Conservation (phyloP, 2,797 vertebrate species). For the Rhyacichthys aspro region DNA sequence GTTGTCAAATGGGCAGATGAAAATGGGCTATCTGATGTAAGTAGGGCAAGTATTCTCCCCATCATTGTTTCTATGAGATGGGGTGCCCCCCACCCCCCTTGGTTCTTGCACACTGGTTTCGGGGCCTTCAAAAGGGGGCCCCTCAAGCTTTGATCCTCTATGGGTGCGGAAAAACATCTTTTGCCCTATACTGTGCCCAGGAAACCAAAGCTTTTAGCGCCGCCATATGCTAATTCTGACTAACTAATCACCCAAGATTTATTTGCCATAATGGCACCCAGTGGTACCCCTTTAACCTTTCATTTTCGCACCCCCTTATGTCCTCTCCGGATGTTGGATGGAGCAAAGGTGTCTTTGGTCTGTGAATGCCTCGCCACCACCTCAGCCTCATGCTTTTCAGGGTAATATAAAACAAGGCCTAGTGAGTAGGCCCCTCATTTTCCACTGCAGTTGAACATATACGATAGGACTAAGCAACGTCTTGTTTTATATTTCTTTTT, state of each 20-base stretch:
- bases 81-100: constrained; percentile 78
- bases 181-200: constrained; percentile 82
- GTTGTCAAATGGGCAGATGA: constrained; percentile 52
- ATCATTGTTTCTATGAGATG: constrained; percentile 80
- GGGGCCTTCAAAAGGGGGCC: constrained; percentile 94
- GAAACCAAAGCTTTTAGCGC: constrained; percentile 81
- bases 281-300: constrained; percentile 48
- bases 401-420: constrained; percentile 67
- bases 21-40: constrained; percentile 77
- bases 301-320: constrained; percentile 56
- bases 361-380: constrained; percentile 73
- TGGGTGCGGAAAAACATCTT: constrained; percentile 84
- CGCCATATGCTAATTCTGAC: constrained; percentile 78
- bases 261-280: constrained; percentile 69
- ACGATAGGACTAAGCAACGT: constrained; percentile 49
- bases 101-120: constrained; percentile 87
- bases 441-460: constrained; percentile 61
- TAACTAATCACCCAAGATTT: constrained; percentile 78
- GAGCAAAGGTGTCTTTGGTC: constrained; percentile 70
- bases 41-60: constrained; percentile 71
- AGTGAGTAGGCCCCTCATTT: constrained; percentile 72
- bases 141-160: constrained; percentile 93
- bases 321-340: constrained; percentile 62
- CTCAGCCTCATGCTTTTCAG: constrained; percentile 60
- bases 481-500: no score